A percentile compares a stretch with the other conserved stretches of the same genome.
Evolutionary conservation across 2,113 vertebrate species (phyloP).

Genomic region (Mustela nigripes): DNA sequence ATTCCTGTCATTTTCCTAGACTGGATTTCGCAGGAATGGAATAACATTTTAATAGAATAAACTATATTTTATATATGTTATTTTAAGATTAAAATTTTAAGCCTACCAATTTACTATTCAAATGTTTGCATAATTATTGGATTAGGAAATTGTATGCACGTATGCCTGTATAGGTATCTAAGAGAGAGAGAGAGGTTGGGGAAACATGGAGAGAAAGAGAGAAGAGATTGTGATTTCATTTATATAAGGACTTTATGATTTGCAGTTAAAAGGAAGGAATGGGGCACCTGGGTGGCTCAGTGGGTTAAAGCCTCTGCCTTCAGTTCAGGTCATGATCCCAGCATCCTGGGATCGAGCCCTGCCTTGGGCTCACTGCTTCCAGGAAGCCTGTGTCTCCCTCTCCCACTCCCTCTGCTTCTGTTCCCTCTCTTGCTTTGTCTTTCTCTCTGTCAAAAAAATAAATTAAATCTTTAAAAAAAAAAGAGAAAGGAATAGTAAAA

Average conservation of each 20-base stretch:
- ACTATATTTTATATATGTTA: neutral
- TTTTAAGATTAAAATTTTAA: conserved; percentile 57
- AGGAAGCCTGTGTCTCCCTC: too few species aligned
- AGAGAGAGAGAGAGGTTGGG: neutral
- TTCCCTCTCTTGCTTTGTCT: too few species aligned
- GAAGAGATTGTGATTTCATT: neutral
- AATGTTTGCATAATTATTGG: neutral
- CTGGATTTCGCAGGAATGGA: neutral
- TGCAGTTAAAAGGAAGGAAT: neutral
- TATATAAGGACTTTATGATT: neutral
- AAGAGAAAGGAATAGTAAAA: neutral
- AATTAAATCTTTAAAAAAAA: too few species aligned
- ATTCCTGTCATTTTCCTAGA: neutral
- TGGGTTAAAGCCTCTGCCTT: too few species aligned
- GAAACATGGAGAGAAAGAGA: neutral
- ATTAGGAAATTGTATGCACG: neutral
- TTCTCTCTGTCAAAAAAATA: too few species aligned
- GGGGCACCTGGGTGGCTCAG: too few species aligned
- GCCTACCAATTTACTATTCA: neutral
- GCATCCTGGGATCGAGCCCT: too few species aligned
- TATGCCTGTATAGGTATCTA: neutral
- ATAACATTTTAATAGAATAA: conserved; percentile 43
- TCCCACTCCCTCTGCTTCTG: too few species aligned
- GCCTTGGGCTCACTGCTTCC: too few species aligned
- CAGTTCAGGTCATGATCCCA: neutral